Evolutionary conservation across 2,888 invertebrate species (phyloP), one percentile per base, ranked within the genome.

Genomic region (Candidula unifasciata): DNA sequence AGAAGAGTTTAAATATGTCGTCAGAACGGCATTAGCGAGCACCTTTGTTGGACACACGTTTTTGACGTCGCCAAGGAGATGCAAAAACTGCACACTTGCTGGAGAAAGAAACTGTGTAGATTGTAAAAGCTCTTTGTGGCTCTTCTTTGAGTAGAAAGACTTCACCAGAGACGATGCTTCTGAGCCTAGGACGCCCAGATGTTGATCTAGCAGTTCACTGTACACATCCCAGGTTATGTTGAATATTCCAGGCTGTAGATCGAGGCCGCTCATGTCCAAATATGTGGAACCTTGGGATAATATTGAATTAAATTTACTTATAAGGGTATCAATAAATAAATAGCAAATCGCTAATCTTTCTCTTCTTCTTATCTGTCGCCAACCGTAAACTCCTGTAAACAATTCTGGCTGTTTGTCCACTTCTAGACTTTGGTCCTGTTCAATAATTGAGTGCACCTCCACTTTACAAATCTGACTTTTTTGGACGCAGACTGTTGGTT

Each of bases 1-100:
- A 10, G 83, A 54, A 18, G 68, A 54, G 69, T 30, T 57, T 3
- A 68, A 52, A 71, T 78, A 83, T n/a, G n/a, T 10, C 3, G 5
- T 16, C 2, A 69, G 33, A 57, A 83, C 37, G 8, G 13, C 69
- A 30, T 85, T 66, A 2, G 79, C 78, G 24, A 86, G 33, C 2
- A 83, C 35, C 57, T 81, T 68, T 27, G 60, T 44, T 0, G 83
- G 83, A 60, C 86, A 86, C 13, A 77, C 76, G 27, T n/a, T 71
- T 33, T 68, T 73, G n/a, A 86, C 37, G 57, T 86, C 86, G 0
- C 85, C 54, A 52, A 85, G 13, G 27, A 86, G 37, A 6, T 77
- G 76, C 37, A 78, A 69, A 54, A 83, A 77, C 74, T 80, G 80
- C 3, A 44, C 52, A 44, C 64, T 52, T 27, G 84, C 66, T 10